Percentiles rank a stretch among this genome's conserved stretches.
Conservation (phyloP, 2,113 vertebrate species). For the Gasterosteus nipponicus region DNA sequence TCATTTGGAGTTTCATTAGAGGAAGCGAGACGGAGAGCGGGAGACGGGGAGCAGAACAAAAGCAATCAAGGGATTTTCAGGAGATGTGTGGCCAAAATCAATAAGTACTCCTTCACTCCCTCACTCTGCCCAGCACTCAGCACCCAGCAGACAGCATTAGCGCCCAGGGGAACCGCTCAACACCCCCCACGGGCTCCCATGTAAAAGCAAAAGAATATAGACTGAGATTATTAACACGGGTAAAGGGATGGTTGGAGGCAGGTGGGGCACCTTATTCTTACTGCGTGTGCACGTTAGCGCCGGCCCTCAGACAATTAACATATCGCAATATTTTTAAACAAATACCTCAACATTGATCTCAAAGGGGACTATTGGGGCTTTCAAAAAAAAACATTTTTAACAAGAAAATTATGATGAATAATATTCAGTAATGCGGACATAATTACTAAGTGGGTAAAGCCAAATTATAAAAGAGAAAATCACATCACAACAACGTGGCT, state of each 20-base stretch:
- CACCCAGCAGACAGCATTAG: conserved; percentile 59
- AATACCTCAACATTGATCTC: not conserved
- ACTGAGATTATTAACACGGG: conserved; percentile 12
- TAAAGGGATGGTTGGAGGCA: not conserved
- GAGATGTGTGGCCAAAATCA: conserved; percentile 79
- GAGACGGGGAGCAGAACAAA: conserved; percentile 84
- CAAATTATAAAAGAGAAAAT: no score
- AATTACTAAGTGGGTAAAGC: not conserved
- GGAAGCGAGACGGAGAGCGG: conserved; percentile 69
- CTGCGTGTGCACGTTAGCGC: no score
- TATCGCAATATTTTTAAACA: not conserved
- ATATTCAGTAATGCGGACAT: not conserved
- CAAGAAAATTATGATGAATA: not conserved
- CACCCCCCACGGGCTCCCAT: conserved; percentile 1
- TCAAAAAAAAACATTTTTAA: not conserved
- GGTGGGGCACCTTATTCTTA: not conserved
- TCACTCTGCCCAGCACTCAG: conserved; percentile 59
- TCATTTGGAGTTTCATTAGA: conserved; percentile 83
- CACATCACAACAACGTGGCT: not conserved
- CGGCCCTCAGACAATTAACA: not conserved
- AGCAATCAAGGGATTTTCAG: conserved; percentile 84
- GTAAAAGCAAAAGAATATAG: conserved; percentile 29
- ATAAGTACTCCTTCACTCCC: conserved; percentile 74
- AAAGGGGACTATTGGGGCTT: not conserved
- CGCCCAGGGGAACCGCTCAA: conserved; percentile 35